phyloP scores from a whole-genome alignment of 92 coral and sea anemone genomes.

The Epizoanthus stellaris region DNA sequence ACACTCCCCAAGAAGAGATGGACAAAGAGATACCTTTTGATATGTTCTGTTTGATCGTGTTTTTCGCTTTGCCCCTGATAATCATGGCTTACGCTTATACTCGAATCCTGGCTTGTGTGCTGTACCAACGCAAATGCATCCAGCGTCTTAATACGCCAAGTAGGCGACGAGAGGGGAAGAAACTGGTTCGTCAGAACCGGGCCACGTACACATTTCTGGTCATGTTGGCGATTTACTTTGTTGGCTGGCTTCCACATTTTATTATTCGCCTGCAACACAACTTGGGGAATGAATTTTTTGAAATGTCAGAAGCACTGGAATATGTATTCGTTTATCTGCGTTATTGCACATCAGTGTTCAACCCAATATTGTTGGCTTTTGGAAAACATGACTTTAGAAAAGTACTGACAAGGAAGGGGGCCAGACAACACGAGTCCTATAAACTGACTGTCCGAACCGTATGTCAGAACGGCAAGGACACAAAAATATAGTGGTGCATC shows the following conservation, averaged over 20 bases:
- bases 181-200: conserved; percentile 66
- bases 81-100: conserved; percentile 67
- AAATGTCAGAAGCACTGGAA: neutral
- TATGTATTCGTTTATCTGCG: conserved; percentile 52
- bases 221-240: conserved; percentile 61
- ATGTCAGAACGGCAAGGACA: too few species aligned
- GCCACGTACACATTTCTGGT: conserved; percentile 62
- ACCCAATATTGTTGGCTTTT: conserved; percentile 70
- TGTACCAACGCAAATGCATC: conserved; percentile 63
- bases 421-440: neutral
- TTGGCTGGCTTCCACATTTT: conserved; percentile 75
- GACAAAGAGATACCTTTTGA: conserved; percentile 48
- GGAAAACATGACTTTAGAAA: conserved; percentile 84
- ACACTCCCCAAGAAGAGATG: conserved; percentile 25
- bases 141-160: conserved; percentile 65
- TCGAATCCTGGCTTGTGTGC: conserved; percentile 69
- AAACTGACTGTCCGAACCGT: too few species aligned
- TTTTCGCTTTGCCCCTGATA: conserved; percentile 57
- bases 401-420: conserved; percentile 26
- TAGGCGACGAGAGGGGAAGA: conserved; percentile 58
- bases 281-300: conserved; percentile 52
- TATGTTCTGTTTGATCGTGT: conserved; percentile 58
- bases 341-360: conserved; percentile 63
- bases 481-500: too few species aligned
- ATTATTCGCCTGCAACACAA: conserved; percentile 55